phyloP scores from a whole-genome alignment of 2,888 invertebrate species.

The Elysia crispata region DNA sequence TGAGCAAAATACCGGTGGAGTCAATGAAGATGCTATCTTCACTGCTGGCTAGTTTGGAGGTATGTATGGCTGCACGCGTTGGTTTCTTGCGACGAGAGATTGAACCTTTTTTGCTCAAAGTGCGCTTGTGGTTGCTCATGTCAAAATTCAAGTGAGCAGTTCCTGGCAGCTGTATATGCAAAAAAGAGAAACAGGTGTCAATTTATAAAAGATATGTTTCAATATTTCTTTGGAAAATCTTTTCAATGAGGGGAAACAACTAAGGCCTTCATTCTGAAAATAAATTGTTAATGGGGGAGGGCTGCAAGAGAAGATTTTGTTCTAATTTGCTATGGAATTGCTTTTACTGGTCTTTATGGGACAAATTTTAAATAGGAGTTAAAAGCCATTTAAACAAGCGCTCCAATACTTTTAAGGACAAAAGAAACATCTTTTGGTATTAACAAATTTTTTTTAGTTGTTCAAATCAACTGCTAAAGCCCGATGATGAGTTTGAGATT shows the following conservation, averaged over 20 bases:
- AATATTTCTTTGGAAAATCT: too few relatives aligned
- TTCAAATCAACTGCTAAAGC: too few relatives aligned
- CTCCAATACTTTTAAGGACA: too few relatives aligned
- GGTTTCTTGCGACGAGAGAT: constrained; percentile 52
- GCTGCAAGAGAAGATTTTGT: too few relatives aligned
- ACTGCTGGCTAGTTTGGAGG: constrained; percentile 23
- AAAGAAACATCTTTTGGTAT: too few relatives aligned
- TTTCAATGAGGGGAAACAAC: background rate
- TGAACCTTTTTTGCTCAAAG: constrained; percentile 50
- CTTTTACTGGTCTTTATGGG: too few relatives aligned
- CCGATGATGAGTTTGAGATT: too few relatives aligned
- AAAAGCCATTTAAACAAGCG: background rate
- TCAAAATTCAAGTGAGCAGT: constrained; percentile 41
- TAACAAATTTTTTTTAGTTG: too few relatives aligned
- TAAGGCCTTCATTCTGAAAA: background rate
- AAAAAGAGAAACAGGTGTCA: background rate
- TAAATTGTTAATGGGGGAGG: too few relatives aligned
- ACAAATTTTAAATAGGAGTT: too few relatives aligned
- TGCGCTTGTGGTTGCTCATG: constrained; percentile 46
- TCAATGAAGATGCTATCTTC: constrained; percentile 33
- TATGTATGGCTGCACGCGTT: constrained; percentile 32
- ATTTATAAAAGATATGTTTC: too few relatives aligned
- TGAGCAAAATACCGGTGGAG: constrained; percentile 33
- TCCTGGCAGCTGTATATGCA: constrained; percentile 11
- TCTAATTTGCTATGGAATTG: too few relatives aligned